Evolutionary conservation across 2,113 vertebrate genomes (phyloP).

Genomic region (Aphyosemion australe): DNA sequence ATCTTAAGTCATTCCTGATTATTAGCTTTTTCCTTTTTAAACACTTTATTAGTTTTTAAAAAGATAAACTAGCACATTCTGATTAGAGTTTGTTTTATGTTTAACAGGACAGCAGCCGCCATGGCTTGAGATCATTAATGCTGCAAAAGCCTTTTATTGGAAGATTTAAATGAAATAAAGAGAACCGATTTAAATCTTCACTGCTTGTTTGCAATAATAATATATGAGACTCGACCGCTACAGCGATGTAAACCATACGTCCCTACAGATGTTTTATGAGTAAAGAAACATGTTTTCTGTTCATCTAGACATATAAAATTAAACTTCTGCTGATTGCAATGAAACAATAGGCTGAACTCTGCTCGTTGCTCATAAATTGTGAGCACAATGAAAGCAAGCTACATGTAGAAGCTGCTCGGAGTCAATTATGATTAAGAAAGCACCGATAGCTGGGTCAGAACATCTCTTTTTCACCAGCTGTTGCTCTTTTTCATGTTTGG

Average conservation of each 20-base stretch:
- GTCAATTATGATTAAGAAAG: too few species aligned
- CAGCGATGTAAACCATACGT: not conserved
- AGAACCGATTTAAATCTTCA: not conserved
- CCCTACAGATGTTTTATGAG: not conserved
- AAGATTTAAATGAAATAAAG: too few species aligned
- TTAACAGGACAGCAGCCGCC: too few species aligned
- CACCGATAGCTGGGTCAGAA: too few species aligned
- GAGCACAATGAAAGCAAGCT: too few species aligned
- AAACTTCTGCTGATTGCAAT: not conserved
- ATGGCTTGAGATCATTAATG: too few species aligned
- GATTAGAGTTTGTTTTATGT: too few species aligned
- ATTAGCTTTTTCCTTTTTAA: conserved; percentile 2
- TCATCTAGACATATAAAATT: not conserved
- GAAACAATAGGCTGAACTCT: not conserved
- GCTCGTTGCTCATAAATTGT: not conserved
- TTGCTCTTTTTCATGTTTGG: too few species aligned
- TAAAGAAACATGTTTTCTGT: not conserved
- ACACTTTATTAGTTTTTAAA: conserved; percentile 27
- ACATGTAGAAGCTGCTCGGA: too few species aligned
- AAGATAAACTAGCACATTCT: not conserved
- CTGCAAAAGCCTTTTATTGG: too few species aligned
- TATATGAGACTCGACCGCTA: not conserved
- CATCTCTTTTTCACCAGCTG: too few species aligned
- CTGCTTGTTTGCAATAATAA: not conserved
- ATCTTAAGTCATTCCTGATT: not conserved